These are phyloP conservation scores for Sebastolobus alascanus DNA, from an alignment of 2,797 vertebrate genomes.

Conservation along the genomic window DNA sequence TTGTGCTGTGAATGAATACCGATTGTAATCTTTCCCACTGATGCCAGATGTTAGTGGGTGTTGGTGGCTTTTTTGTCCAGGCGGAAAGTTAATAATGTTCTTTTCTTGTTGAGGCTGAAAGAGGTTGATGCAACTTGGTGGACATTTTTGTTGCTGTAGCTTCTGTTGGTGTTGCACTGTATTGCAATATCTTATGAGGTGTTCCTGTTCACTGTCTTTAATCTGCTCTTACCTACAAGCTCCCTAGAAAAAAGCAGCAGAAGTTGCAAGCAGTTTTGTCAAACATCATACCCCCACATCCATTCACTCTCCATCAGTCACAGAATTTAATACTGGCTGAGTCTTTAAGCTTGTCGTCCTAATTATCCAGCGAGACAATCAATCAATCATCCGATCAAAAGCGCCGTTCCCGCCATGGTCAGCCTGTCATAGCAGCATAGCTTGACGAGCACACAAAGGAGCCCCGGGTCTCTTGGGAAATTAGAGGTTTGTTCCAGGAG, in stretches of 20 bases:
- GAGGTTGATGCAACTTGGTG: not conserved
- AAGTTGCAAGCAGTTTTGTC: slow-evolving; percentile 7
- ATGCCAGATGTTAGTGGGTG: no score
- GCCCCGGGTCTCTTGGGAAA: slow-evolving; percentile 62
- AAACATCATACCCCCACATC: slow-evolving; percentile 1
- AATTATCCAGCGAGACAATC: slow-evolving; percentile 61
- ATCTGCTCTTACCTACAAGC: not conserved
- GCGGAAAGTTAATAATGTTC: not conserved
- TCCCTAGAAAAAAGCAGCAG: not conserved
- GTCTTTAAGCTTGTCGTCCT: slow-evolving; percentile 57
- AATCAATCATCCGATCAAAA: slow-evolving; percentile 67
- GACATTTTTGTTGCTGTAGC: not conserved
- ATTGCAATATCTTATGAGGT: not conserved
- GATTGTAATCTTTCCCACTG: no score
- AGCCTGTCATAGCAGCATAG: slow-evolving; percentile 57
- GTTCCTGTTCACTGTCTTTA: not conserved
- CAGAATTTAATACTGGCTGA: slow-evolving; percentile 47
- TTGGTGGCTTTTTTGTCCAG: no score
- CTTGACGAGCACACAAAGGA: slow-evolving; percentile 60
- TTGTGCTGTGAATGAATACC: no score
- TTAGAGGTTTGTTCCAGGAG: slow-evolving; percentile 46
- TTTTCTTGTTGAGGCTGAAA: slow-evolving; percentile 1
- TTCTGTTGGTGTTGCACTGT: not conserved
- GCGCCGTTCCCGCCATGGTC: slow-evolving; percentile 33
- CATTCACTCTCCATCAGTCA: slow-evolving; percentile 46